phyloP scores from a whole-genome alignment of 2,113 vertebrate species.

The Gallinago media region DNA sequence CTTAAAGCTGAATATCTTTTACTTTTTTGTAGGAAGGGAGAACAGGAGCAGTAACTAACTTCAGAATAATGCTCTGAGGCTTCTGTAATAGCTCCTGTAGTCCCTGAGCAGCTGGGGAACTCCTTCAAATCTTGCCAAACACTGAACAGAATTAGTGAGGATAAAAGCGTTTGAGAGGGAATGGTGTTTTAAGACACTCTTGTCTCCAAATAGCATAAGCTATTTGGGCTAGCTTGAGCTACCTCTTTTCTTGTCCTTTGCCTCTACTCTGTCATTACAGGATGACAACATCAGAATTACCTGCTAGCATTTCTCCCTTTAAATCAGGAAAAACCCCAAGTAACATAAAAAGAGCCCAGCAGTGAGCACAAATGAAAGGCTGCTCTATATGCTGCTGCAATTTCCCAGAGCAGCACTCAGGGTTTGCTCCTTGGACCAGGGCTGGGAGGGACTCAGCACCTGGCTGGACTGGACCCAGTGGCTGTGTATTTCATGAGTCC shows the following conservation, averaged over 20 bases:
- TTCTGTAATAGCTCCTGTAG: neutral
- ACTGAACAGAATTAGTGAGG: neutral
- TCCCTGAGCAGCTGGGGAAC: accelerated
- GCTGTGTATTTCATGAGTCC: neutral
- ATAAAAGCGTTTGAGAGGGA: neutral
- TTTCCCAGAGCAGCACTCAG: neutral
- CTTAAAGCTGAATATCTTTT: neutral
- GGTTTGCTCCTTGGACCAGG: neutral
- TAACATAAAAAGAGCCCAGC: neutral
- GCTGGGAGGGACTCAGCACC: neutral
- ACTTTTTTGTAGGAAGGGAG: neutral
- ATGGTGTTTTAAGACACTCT: neutral
- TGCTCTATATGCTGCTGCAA: neutral
- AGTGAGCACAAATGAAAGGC: neutral
- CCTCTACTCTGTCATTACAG: neutral
- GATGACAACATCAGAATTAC: neutral
- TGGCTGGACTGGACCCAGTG: constrained; percentile 3
- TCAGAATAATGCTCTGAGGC: neutral
- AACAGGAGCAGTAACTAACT: neutral
- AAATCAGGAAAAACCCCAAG: neutral
- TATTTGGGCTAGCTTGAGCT: neutral
- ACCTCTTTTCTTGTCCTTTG: neutral
- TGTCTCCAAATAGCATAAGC: neutral
- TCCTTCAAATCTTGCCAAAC: neutral
- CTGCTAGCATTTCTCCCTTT: neutral